phyloP scores from a whole-genome alignment of 2,113 vertebrate species.

The Sceloporus tristichus region DNA sequence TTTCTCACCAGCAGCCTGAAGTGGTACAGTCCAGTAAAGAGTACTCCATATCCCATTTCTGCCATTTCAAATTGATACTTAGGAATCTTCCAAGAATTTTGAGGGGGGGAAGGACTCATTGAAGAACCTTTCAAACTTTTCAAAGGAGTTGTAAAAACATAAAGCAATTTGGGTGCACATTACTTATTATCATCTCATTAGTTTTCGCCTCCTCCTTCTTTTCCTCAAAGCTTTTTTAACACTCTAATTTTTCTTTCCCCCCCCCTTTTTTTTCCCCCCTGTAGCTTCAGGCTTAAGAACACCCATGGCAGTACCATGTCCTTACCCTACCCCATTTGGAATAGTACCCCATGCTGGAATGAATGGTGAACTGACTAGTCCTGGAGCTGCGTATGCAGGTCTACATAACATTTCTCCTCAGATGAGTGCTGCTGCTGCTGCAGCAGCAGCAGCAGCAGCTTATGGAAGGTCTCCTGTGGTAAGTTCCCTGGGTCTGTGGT shows the following conservation, averaged over 20 bases:
- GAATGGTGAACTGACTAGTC: conserved; percentile 86
- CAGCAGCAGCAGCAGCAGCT: conserved; percentile 80
- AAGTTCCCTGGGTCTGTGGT: conserved; percentile 47
- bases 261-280: neutral
- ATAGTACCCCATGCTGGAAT: conserved; percentile 86
- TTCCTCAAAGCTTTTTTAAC: neutral
- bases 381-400: conserved; percentile 84
- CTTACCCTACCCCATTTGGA: conserved; percentile 85
- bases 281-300: conserved; percentile 84
- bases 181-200: neutral
- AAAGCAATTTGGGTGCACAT: neutral
- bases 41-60: neutral
- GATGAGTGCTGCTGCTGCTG: conserved; percentile 84
- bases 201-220: neutral
- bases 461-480: conserved; percentile 87
- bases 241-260: neutral
- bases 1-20: neutral
- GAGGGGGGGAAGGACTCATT: neutral
- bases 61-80: neutral
- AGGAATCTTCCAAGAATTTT: neutral
- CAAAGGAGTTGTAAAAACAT: neutral
- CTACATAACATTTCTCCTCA: conserved; percentile 87
- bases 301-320: conserved; percentile 88
- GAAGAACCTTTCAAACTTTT: neutral
- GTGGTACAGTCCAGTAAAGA: neutral